Evolutionary conservation across 2,888 invertebrate species (phyloP).

Genomic region (Euphydryas editha): DNA sequence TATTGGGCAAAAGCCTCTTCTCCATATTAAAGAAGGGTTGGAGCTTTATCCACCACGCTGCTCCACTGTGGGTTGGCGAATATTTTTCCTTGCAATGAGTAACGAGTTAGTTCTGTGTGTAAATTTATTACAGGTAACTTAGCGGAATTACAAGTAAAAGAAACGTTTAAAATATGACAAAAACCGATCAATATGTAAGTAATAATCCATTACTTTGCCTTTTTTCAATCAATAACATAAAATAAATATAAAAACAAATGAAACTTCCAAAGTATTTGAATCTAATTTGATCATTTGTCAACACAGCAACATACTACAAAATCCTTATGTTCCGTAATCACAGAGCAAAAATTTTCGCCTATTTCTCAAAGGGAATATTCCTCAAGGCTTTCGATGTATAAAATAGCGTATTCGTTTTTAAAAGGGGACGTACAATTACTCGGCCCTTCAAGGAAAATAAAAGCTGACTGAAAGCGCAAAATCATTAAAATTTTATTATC

Average conservation of each 20-base stretch:
- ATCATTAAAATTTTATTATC: slow-evolving; percentile 74
- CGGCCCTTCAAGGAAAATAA: slow-evolving; percentile 20
- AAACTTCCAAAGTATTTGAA: background rate
- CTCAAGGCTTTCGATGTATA: background rate
- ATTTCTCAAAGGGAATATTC: slow-evolving; percentile 2
- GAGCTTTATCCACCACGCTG: no score
- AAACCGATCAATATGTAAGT: no score
- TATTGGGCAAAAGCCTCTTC: no score
- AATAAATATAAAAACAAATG: background rate
- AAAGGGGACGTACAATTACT: slow-evolving; percentile 9
- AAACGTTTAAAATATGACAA: no score
- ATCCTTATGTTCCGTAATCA: background rate
- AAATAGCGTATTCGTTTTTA: slow-evolving; percentile 1
- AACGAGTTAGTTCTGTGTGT: no score
- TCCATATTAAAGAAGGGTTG: no score
- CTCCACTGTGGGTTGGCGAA: no score
- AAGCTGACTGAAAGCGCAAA: slow-evolving; percentile 13
- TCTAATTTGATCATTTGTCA: background rate
- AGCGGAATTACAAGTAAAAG: no score
- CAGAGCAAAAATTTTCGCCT: background rate
- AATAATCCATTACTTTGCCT: no score
- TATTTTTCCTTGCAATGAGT: no score
- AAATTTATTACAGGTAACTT: no score
- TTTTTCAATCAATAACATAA: no score
- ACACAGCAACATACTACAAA: background rate